A percentile compares a stretch with the other conserved stretches of the same genome.
Evolutionary conservation across 2,113 vertebrate species (phyloP).

Genomic region (Cichladusa arquata): DNA sequence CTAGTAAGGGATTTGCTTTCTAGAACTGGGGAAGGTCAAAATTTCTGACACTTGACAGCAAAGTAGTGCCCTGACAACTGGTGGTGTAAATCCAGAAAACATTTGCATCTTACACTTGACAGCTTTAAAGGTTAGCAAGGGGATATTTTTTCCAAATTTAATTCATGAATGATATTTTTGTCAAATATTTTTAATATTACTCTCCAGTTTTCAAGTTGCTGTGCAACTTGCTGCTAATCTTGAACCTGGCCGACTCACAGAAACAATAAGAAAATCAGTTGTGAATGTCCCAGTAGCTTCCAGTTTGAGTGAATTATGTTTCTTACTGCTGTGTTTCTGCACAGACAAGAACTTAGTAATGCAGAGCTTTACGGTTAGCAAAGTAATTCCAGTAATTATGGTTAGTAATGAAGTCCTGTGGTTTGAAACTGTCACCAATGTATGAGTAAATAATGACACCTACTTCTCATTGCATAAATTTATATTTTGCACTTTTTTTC

Average conservation of each 20-base stretch:
- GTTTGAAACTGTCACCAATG: not conserved
- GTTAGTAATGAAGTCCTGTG: not conserved
- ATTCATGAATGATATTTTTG: not conserved
- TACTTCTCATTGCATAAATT: not conserved
- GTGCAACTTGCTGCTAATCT: not conserved
- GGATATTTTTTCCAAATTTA: not conserved
- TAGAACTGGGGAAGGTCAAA: not conserved
- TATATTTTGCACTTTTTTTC: not conserved
- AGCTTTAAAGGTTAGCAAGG: not conserved
- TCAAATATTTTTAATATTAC: not conserved
- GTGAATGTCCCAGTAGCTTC: not conserved
- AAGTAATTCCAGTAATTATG: not conserved
- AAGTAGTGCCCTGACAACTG: not conserved
- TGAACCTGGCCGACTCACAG: not conserved
- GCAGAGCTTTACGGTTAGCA: not conserved
- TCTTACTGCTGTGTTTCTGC: not conserved
- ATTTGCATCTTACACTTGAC: not conserved
- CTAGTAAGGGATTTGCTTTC: not conserved
- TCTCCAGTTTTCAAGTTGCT: conserved; percentile 17
- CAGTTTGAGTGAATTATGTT: not conserved
- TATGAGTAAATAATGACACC: not conserved
- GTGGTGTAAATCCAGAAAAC: not conserved
- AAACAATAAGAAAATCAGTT: not conserved
- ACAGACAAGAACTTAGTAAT: not conserved
- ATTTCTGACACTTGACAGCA: not conserved